Evolutionary conservation across 1,140 invertebrate genomes (phyloP), one percentile per base, ranked within the genome.

Genomic region (Monomorium pharaonis): DNA sequence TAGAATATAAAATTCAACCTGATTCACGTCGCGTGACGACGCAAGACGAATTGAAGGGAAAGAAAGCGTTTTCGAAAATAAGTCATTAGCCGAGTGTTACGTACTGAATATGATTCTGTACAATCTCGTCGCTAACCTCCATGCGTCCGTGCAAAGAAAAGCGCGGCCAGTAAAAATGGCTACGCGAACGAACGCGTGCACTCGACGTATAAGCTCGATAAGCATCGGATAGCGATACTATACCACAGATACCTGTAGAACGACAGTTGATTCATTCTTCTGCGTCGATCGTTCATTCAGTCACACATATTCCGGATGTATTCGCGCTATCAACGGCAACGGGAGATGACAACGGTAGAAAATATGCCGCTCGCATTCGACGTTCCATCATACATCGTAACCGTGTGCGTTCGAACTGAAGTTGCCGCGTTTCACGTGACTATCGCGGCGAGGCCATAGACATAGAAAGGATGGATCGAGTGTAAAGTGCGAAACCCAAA

Each of bases 181-280:
- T 33, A 30, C 54, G 33, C 37, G 42, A 76, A 14, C 65, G 58
- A 69, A 78, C 63, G 62, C 37, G 77, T 3, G 6, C 44, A 88
- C 86, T 86, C 62, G 92, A 24, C 63, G 62, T n/a, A n/a, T n/a
- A n/a, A n/a, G 87, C 87, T 91, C 86, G 88, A 49, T 62, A 70
- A 81, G 10, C 30, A 69, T 67, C n/a, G 37, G 62, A 21, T n/a
- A 91, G 86, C 83, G 70, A 89, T 84, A 86, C 80, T 67, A 80
- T 10, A 54, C 10, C 51, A n/a, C n/a, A 18, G 78, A 51, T 83
- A 37, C 7, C 37, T 37, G 7, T 37, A 37, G n/a, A n/a, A n/a
- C n/a, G n/a, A n/a, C n/a, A n/a, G n/a, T n/a, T n/a, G n/a, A n/a
- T 67, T 89, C 87, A 91, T 87, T 75, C 76, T 84, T 84, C 37